Percentiles rank a stretch among this genome's conserved stretches.
Conservation (phyloP, 2,888 invertebrate species). For the Chymomyza amoena region DNA sequence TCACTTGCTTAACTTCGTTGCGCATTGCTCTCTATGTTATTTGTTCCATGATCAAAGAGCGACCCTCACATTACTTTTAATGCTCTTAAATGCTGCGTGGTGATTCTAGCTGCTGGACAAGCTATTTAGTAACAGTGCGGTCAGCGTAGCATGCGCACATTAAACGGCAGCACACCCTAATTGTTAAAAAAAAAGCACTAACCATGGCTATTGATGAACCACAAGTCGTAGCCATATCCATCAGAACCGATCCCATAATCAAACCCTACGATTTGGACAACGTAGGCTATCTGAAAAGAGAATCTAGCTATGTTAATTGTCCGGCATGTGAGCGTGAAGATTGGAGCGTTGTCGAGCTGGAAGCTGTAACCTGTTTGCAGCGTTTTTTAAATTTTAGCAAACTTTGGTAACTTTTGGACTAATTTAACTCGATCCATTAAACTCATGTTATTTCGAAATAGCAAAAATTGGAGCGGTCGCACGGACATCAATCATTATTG, state of each 20-base stretch:
- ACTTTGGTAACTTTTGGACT: conserved; percentile 49
- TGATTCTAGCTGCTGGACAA: background rate
- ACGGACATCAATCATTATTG: conserved; percentile 77
- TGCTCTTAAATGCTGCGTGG: background rate
- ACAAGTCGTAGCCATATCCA: conserved; percentile 45
- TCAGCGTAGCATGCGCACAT: background rate
- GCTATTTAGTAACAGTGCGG: background rate
- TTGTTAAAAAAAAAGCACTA: conserved; percentile 6
- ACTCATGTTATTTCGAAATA: conserved; percentile 26
- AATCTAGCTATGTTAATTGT: conserved; percentile 69
- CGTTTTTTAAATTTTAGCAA: conserved; percentile 57
- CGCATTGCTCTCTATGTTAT: too few relatives aligned
- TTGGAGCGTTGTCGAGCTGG: conserved; percentile 64
- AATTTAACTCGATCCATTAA: background rate
- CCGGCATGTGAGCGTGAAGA: conserved; percentile 70
- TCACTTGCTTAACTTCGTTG: too few relatives aligned
- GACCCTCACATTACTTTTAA: background rate
- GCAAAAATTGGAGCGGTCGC: conserved; percentile 67
- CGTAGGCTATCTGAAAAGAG: conserved; percentile 63
- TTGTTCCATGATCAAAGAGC: too few relatives aligned
- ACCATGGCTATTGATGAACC: conserved; percentile 58
- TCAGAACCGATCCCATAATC: conserved; percentile 41
- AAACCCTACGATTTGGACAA: conserved; percentile 43
- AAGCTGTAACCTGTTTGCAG: conserved; percentile 70
- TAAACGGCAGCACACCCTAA: background rate